Percentiles rank a stretch among this genome's conserved stretches.
phyloP scores from a whole-genome alignment of 1,140 invertebrate species.

The Colletes gigas region DNA sequence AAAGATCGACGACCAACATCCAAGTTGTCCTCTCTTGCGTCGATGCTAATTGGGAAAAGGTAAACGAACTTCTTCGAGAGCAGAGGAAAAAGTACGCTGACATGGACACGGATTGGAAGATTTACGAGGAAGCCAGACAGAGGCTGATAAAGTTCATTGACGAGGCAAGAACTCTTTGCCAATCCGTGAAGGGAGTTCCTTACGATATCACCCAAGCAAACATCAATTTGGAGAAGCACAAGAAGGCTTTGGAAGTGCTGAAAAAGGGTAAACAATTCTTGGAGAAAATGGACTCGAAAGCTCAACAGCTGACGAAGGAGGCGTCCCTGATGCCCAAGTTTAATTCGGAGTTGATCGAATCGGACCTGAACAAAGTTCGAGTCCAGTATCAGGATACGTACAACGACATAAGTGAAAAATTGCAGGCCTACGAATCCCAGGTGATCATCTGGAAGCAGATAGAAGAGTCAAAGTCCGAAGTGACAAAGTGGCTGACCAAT shows the following conservation, averaged over 20 bases:
- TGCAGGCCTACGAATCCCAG: constrained; percentile 92
- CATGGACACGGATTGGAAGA: constrained; percentile 87
- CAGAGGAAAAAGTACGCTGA: constrained; percentile 88
- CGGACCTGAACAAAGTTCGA: constrained; percentile 84
- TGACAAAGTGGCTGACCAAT: constrained; percentile 91
- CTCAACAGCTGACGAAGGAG: constrained; percentile 87
- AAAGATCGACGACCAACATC: constrained; percentile 88
- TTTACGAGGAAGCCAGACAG: constrained; percentile 87
- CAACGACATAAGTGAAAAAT: constrained; percentile 85
- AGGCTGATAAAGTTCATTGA: constrained; percentile 86
- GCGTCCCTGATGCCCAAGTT: constrained; percentile 89
- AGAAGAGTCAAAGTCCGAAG: constrained; percentile 90
- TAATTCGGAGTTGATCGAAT: constrained; percentile 84
- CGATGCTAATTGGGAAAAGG: constrained; percentile 90
- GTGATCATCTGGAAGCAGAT: constrained; percentile 95
- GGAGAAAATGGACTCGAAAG: constrained; percentile 88
- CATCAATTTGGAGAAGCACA: constrained; percentile 86
- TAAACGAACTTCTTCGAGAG: constrained; percentile 87
- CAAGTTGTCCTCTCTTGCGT: constrained; percentile 89
- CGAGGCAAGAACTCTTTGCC: constrained; percentile 84
- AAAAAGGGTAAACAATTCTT: constrained; percentile 88
- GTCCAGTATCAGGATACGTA: constrained; percentile 89
- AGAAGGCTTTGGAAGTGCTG: constrained; percentile 87
- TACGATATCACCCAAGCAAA: constrained; percentile 84
- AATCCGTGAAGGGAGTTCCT: constrained; percentile 83